Percentiles rank a stretch among this genome's conserved stretches.
phyloP scores from a whole-genome alignment of 1,140 invertebrate species.

The Eulimnadia texana region DNA sequence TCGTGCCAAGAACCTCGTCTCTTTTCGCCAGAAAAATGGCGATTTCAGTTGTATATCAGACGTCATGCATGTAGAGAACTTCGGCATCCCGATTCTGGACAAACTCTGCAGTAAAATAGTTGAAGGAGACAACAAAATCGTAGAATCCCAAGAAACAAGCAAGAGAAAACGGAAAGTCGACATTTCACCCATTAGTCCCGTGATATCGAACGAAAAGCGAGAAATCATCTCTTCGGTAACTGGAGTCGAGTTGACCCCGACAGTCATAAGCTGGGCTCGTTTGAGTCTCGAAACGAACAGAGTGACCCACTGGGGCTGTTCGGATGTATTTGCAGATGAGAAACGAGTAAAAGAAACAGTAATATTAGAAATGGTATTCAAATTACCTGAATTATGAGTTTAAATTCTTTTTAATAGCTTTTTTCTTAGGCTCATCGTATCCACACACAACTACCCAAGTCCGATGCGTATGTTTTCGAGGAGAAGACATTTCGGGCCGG shows the following conservation, averaged over 20 bases:
- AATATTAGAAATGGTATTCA: neutral
- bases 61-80: constrained; percentile 1
- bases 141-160: neutral
- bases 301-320: neutral
- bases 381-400: too few relatives aligned
- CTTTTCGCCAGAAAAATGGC: neutral
- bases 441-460: neutral
- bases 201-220: neutral
- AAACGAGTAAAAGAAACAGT: neutral
- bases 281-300: neutral
- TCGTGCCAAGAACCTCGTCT: neutral
- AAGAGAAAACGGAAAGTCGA: neutral
- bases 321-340: neutral
- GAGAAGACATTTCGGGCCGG: neutral
- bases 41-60: neutral
- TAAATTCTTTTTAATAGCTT: too few relatives aligned
- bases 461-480: constrained; percentile 3
- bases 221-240: neutral
- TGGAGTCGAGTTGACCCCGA: neutral
- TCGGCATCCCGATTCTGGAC: neutral
- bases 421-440: neutral
- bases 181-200: neutral
- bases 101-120: constrained; percentile 1
- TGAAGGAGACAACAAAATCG: neutral
- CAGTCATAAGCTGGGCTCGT: neutral